Percentiles rank a stretch among this genome's conserved stretches.
phyloP scores from a whole-genome alignment of 2,888 invertebrate species.

The Phlogophora meticulosa region DNA sequence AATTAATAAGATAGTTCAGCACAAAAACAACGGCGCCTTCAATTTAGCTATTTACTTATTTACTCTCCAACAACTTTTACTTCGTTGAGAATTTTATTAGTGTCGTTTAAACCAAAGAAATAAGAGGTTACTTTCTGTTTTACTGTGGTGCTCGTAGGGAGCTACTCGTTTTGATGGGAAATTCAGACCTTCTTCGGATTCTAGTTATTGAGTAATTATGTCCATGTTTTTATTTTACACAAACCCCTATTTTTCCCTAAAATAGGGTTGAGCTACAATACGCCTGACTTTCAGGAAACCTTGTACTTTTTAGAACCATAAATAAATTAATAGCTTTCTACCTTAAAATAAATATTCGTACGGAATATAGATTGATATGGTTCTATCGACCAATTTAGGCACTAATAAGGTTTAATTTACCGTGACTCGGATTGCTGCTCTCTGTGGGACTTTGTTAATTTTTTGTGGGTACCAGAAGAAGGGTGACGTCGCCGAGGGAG shows the following conservation, averaged over 20 bases:
- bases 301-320: too few species aligned
- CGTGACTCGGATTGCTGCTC: too few species aligned
- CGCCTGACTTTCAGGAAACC: too few species aligned
- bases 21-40: conserved; percentile 11
- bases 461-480: too few species aligned
- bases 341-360: too few species aligned
- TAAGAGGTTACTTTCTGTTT: neutral
- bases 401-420: too few species aligned
- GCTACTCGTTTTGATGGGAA: conserved; percentile 4
- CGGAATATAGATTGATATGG: too few species aligned
- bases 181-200: neutral
- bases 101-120: conserved; percentile 3
- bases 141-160: neutral
- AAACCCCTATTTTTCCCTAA: neutral
- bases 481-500: too few species aligned
- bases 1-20: conserved; percentile 21
- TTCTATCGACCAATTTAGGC: too few species aligned
- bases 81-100: conserved; percentile 22
- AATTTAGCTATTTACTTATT: neutral
- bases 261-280: neutral
- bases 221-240: neutral
- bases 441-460: too few species aligned
- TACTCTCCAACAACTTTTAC: neutral
- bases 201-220: neutral
- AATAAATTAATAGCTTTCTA: too few species aligned